Evolutionary conservation across 1,140 invertebrate species (phyloP), one percentile per base, ranked within the genome.

Genomic region (Leptestheria dahalacensis): DNA sequence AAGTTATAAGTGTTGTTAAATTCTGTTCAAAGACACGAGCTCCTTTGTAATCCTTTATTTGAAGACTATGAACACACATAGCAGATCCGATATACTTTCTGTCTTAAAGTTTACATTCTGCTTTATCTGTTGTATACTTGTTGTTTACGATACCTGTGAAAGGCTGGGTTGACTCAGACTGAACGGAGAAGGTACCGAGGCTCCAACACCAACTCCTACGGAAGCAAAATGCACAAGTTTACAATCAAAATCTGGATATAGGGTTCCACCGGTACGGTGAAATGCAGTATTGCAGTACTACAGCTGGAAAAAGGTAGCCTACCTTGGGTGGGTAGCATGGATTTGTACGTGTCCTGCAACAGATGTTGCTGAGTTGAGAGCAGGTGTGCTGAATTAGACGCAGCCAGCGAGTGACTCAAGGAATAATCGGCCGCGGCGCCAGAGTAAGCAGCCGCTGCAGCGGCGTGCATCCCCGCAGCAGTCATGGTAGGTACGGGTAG

Each of bases 261-360:
- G 33, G 33, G 33, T 41, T 9, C 33, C 33, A 41, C 15, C 6
- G 33, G 33, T 9, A 41, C 6, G 33, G 6, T 41, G 33, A 41
- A 41, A 41, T 41, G 6, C 33, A 15, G 6, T 41, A 9, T 41
- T 41, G 15, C 15, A 41, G 33, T 41, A n/a, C n/a, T n/a, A n/a
- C n/a, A n/a, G n/a, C n/a, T n/a, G n/a, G n/a, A n/a, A n/a, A n/a
- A n/a, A n/a, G n/a, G n/a, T n/a, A n/a, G n/a, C n/a, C n/a, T 41
- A 41, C 33, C 33, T 41, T 41, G 33, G 6, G 33, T 41, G 33
- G 71, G 90, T 67, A 95, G 74, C 82, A 97, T 94, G 20, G 88
- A 91, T 74, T 96, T 96, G 75, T 96, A 96, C 12, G 91, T 91
- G 70, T 96, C 92, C 77, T 94, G 91, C 25, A 97, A 77, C 20